Evolutionary conservation across 1,140 invertebrate genomes (phyloP).

Genomic region (Campoletis sonorensis): DNA sequence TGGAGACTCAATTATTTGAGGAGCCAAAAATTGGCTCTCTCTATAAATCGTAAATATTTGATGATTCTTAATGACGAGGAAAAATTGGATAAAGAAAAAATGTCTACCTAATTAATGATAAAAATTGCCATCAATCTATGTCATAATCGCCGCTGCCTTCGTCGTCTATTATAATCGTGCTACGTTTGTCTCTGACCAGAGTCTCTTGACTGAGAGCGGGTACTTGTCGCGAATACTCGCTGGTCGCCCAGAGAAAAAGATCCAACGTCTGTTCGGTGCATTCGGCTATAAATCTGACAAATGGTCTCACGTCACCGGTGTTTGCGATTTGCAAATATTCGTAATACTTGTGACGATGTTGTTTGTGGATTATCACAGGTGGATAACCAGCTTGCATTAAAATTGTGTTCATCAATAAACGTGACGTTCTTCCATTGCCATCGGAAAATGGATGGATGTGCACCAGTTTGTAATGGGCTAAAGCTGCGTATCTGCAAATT

Average conservation of each 20-base stretch:
- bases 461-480: constrained; percentile 97
- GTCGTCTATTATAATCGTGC: constrained; percentile 66
- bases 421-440: constrained; percentile 96
- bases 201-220: constrained; percentile 74
- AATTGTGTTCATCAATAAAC: constrained; percentile 97
- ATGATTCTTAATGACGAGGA: too few species aligned
- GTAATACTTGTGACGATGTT: constrained; percentile 92
- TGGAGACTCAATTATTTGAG: too few species aligned
- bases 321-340: constrained; percentile 93
- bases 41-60: too few species aligned
- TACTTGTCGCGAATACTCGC: constrained; percentile 75
- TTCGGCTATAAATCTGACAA: constrained; percentile 96
- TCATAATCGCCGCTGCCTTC: constrained; percentile 55
- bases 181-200: constrained; percentile 62
- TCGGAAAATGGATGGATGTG: constrained; percentile 96
- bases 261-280: constrained; percentile 96
- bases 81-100: constrained; percentile 14
- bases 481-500: constrained; percentile 85
- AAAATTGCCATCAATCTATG: constrained; percentile 54
- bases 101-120: not conserved
- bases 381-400: constrained; percentile 99
- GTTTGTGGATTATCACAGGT: constrained; percentile 95
- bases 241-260: constrained; percentile 91
- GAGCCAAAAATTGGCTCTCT: too few species aligned
- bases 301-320: constrained; percentile 93